Percentiles rank a stretch among this genome's conserved stretches.
Conservation (phyloP, 2,888 invertebrate species). For the Amphipyra berbera region DNA sequence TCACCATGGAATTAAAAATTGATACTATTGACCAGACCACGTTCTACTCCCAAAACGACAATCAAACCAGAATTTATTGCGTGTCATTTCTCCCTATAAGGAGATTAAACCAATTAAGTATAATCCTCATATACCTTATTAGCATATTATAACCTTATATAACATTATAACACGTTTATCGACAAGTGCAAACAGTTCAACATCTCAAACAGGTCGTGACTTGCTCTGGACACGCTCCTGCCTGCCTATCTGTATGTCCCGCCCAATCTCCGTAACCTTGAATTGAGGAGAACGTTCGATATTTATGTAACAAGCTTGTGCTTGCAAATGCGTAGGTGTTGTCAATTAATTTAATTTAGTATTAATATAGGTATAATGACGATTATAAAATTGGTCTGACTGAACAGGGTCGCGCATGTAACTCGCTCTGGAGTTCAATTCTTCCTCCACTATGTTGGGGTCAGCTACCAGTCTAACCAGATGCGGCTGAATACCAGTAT, state of each 20-base stretch:
- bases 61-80: no score
- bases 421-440: no score
- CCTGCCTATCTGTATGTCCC: conserved; percentile 51
- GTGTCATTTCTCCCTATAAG: conserved; percentile 12
- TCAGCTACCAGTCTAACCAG: no score
- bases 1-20: no score
- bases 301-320: conserved; percentile 23
- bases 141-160: conserved; percentile 31
- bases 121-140: no score
- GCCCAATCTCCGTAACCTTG: conserved; percentile 57
- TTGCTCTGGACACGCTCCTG: conserved; percentile 49
- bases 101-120: conserved; percentile 41
- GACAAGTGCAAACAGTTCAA: conserved; percentile 44
- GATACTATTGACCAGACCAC: no score
- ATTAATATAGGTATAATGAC: no score
- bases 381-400: no score
- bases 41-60: no score
- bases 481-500: no score
- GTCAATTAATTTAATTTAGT: background rate
- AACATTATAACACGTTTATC: conserved; percentile 48
- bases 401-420: no score
- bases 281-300: conserved; percentile 49
- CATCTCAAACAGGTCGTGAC: conserved; percentile 56
- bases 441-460: no score
- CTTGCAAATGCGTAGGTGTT: conserved; percentile 13